Base-by-base conservation (phyloP, 2,113 vertebrate species). In the Prionailurus bengalensis region DNA sequence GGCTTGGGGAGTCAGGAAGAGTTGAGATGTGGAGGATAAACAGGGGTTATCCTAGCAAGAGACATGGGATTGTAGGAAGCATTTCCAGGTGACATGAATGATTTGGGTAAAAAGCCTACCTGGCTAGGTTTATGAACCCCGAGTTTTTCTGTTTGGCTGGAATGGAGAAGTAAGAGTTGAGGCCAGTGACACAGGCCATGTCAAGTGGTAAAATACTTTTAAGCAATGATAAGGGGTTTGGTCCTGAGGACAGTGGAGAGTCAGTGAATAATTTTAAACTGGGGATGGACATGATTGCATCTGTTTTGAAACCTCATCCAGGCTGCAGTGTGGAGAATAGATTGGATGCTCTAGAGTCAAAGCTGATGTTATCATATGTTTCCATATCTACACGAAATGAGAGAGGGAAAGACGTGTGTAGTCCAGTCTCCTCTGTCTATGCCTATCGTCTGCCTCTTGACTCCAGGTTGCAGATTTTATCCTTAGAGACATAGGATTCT, bases 221-320 rank as follows among this genome's bases (percentile, higher is more conserved):
- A 82, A 94, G 2, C 11, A 80, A 13, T 55, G 33, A 55, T 95
- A 68, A 91, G 63, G n/a, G 89, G 48, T 86, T 89, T 95, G 76
- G 61, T 91, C 71, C 4, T 74, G 76, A 82, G 27, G 74, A 79
- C 14, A 8, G 70, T 65, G 7, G 31, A 79, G 89, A 79, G 23
- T 58, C 80, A 42, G 25, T 87, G 53, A 78, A 39, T 92, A 70
- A 84, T 74, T 92, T 83, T n/a, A 78, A 83, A 74, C n/a, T 85
- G 23, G 66, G 36, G 23, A 80, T n/a, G 80, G n/a, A 91, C 11
- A 29, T 6, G 71, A 78, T 7, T 39, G 5, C 45, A 68, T 94
- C 92, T 78, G 53, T 80, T 85, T 58, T 58, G 82, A 94, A 82
- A 36, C 19, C 2, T 53, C 42, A 29, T 21, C 12, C 74, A 78